Conservation (phyloP, 2,797 vertebrate species). For the Lemur catta region DNA sequence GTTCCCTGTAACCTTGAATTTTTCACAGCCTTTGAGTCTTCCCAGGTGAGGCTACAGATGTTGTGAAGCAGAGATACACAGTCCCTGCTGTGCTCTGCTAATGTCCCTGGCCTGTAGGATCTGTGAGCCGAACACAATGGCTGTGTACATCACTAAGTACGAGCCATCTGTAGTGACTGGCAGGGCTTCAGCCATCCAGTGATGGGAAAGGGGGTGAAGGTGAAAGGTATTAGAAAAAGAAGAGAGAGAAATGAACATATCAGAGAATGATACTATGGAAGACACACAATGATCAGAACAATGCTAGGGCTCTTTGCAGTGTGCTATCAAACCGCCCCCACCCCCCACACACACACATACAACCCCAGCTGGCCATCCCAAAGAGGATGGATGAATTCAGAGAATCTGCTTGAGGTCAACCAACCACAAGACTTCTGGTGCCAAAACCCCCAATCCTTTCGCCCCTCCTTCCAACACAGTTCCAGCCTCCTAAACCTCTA, state of each 20-base stretch:
- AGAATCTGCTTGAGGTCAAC: neutral
- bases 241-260: neutral
- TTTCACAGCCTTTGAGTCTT: neutral
- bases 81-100: neutral
- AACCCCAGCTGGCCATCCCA: neutral
- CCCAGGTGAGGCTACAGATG: neutral
- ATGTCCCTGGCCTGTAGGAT: neutral
- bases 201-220: too few species aligned
- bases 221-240: neutral
- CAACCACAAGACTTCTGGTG: neutral
- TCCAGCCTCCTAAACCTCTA: neutral
- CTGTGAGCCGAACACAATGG: neutral
- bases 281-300: neutral
- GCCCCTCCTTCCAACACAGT: neutral
- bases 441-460: neutral
- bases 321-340: neutral
- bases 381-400: neutral
- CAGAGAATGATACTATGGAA: neutral
- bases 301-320: too few species aligned
- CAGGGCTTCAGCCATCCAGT: rapidly evolving
- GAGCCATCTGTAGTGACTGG: neutral
- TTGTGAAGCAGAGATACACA: neutral
- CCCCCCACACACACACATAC: too few species aligned
- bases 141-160: rapidly evolving
- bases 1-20: neutral